Evolutionary conservation across 2,113 vertebrate genomes (phyloP).

Genomic region (Pelmatolapia mariae): DNA sequence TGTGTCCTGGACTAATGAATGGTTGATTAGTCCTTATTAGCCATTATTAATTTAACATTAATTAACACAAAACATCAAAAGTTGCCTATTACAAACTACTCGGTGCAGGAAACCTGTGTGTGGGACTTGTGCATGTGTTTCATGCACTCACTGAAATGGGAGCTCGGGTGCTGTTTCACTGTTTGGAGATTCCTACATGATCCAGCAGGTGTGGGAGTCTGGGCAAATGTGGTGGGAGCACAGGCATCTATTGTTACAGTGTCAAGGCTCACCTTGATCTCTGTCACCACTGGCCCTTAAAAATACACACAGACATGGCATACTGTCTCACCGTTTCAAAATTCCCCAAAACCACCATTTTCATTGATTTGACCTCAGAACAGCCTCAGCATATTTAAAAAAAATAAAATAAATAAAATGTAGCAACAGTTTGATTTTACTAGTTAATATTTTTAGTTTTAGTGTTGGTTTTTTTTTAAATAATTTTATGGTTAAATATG

Average conservation of each 20-base stretch:
- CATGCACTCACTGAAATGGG: not conserved
- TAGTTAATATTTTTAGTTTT: not conserved
- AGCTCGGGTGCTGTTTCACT: not conserved
- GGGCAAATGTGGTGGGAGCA: not conserved
- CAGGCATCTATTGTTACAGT: not conserved
- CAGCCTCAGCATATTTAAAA: not conserved
- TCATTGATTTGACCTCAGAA: not conserved
- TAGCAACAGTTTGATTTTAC: not conserved
- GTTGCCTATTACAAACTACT: not conserved
- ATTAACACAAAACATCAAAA: not conserved
- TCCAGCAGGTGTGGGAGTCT: not conserved
- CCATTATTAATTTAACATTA: not conserved
- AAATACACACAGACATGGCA: not conserved
- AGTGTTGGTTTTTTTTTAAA: not conserved
- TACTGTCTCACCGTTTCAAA: not conserved
- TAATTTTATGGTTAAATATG: not conserved
- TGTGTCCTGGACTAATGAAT: not conserved
- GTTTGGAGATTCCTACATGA: not conserved
- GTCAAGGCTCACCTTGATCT: not conserved
- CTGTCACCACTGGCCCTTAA: not conserved
- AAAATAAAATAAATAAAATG: not conserved
- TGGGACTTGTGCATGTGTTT: not conserved
- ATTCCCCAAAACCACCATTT: not conserved
- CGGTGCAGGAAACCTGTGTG: not conserved
- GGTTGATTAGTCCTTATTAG: not conserved